A percentile compares a stretch with the other conserved stretches of the same genome.
Conservation (phyloP, 1,140 invertebrate species). For the Gryllus bimaculatus region DNA sequence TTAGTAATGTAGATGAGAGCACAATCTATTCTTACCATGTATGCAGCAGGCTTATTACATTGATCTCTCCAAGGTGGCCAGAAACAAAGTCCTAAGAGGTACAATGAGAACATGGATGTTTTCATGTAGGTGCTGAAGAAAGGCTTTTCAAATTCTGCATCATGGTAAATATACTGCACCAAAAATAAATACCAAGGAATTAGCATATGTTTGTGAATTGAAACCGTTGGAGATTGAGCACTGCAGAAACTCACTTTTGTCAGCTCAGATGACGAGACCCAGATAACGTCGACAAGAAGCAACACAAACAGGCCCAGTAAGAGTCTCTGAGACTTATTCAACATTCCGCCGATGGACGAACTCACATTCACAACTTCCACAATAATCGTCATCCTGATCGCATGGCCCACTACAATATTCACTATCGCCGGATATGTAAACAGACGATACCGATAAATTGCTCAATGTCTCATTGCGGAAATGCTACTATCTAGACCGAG, state of each 20-base stretch:
- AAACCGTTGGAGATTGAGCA: background rate
- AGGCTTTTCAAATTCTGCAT: conserved; percentile 71
- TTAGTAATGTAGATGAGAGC: too few relatives aligned
- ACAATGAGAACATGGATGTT: conserved; percentile 78
- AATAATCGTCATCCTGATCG: conserved; percentile 19
- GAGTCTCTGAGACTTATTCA: conserved; percentile 62
- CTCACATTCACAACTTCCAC: conserved; percentile 17
- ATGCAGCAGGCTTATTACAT: conserved; percentile 55
- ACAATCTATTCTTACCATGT: conserved; percentile 41
- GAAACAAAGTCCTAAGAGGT: conserved; percentile 70
- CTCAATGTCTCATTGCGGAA: background rate
- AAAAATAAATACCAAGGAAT: background rate
- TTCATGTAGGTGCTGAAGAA: conserved; percentile 85
- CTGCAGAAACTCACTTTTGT: conserved; percentile 54
- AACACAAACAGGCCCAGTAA: conserved; percentile 66
- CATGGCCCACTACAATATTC: background rate
- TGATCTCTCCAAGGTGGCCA: conserved; percentile 73
- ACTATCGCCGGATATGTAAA: background rate
- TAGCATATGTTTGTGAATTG: background rate
- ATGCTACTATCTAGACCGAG: background rate
- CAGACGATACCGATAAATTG: background rate
- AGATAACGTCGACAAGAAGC: conserved; percentile 74
- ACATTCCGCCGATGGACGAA: conserved; percentile 31
- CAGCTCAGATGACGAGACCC: conserved; percentile 77
- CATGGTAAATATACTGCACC: conserved; percentile 69